phyloP scores from a whole-genome alignment of 2,113 vertebrate species.

The Crocuta crocuta region DNA sequence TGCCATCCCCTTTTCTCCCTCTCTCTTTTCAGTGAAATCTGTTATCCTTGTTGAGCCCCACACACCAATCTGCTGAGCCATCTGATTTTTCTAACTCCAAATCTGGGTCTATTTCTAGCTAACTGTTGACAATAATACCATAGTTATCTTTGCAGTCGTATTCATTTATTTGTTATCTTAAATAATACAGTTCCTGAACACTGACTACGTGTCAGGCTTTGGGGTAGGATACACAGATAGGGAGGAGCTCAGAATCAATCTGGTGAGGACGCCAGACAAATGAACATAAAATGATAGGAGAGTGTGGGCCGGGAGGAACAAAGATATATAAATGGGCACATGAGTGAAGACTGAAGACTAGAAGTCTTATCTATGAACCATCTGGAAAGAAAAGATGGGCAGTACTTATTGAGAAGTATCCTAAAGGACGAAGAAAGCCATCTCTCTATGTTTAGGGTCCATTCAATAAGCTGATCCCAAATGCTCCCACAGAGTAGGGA shows the following conservation, averaged over 20 bases:
- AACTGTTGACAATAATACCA: constrained; percentile 54
- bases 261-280: neutral
- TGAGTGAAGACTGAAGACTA: neutral
- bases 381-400: neutral
- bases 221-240: neutral
- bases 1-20: neutral
- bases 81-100: constrained; percentile 72
- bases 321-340: neutral
- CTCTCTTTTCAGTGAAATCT: constrained; percentile 59
- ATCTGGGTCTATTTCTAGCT: constrained; percentile 65
- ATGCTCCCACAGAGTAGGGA: neutral
- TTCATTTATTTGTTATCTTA: constrained; percentile 2
- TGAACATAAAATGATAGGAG: neutral
- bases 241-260: neutral
- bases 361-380: neutral
- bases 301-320: neutral
- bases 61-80: constrained; percentile 73
- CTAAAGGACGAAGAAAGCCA: neutral
- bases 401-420: neutral
- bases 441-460: neutral
- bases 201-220: neutral
- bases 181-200: neutral
- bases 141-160: constrained; percentile 51
- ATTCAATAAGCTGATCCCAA: neutral
- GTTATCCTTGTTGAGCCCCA: constrained; percentile 13